Percentiles rank a stretch among this genome's conserved stretches.
phyloP scores from a whole-genome alignment of 2,888 invertebrate genomes.

The Onchidella celtica region DNA sequence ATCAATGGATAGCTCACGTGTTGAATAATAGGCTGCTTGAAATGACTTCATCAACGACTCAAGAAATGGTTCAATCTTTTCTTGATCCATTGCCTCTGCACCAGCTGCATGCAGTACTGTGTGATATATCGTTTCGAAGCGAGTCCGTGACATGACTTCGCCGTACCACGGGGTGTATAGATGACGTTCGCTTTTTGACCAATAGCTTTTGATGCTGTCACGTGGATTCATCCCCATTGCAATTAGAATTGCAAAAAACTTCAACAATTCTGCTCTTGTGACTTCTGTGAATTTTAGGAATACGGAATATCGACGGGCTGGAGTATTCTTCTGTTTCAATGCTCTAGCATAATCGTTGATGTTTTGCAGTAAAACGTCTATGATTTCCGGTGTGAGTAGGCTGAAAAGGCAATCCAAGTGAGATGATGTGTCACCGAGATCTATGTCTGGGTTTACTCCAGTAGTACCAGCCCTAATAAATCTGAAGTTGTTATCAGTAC shows the following conservation, averaged over 20 bases:
- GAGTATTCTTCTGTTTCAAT: neutral
- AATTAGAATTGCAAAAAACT: neutral
- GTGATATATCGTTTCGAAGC: neutral
- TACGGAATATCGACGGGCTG: neutral
- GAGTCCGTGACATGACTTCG: neutral
- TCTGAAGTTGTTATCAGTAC: neutral
- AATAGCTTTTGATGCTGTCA: conserved; percentile 1
- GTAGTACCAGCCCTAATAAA: neutral
- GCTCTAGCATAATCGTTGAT: neutral
- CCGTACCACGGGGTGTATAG: neutral
- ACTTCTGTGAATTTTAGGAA: neutral
- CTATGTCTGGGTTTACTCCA: neutral
- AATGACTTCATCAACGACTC: neutral
- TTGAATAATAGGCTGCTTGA: neutral
- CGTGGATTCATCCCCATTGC: neutral
- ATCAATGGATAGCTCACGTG: neutral
- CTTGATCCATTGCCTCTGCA: neutral
- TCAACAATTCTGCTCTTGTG: neutral
- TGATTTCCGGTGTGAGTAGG: neutral
- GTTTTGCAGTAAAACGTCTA: neutral
- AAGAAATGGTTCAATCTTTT: neutral
- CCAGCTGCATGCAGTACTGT: neutral
- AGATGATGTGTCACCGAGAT: neutral
- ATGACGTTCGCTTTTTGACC: neutral
- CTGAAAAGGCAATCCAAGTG: neutral